Base-by-base conservation (phyloP, 2,113 vertebrate species). In the Halcyon malimbica region DNA sequence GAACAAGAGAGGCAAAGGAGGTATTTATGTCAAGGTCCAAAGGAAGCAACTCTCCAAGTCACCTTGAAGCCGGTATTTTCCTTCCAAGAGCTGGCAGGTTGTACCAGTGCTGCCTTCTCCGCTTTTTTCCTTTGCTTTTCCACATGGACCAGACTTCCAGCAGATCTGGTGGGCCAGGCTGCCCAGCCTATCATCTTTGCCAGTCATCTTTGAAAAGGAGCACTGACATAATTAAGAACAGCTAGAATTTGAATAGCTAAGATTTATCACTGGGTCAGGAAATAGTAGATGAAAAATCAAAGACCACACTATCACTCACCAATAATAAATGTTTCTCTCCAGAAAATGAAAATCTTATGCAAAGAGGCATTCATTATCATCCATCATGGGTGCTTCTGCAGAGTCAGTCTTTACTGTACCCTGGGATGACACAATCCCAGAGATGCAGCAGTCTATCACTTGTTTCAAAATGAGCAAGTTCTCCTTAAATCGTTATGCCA, bases 291-390 rank as follows among this genome's bases (percentile, higher is more conserved):
- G 10, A 56, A 84, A 71, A 29, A n/a, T 20, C 81, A 25, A 91
- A 83, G 62, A 71, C 35, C 51, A 50, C 9, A 3, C 21, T 62
- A 91, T 79, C 63, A 57, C 48, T 94, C 84, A 84, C 60, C 53
- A 76, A 39, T 83, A 95, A 83, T 44, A 91, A 93, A 92, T 56
- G 37, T 59, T 87, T 82, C 81, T 57, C 63, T 62, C 84, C 28
- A 65, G 70, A 57, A 93, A 93, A 75, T 65, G 16, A 69, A 94
- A 93, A 82, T 76, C 69, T 79, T 69, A 87, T 68, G 57, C 53
- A 96, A 63, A 95, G 81, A 37, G 89, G 42, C n/a, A 42, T 85
- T 80, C 41, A 69, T 95, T 91, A 73, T 20, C 78, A 93, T 90
- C 74, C 70, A 83, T 80, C 87, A 76, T 0, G 15, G 56, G 37